Base-by-base conservation (phyloP, 1,140 invertebrate species). In the Ips typographus region DNA sequence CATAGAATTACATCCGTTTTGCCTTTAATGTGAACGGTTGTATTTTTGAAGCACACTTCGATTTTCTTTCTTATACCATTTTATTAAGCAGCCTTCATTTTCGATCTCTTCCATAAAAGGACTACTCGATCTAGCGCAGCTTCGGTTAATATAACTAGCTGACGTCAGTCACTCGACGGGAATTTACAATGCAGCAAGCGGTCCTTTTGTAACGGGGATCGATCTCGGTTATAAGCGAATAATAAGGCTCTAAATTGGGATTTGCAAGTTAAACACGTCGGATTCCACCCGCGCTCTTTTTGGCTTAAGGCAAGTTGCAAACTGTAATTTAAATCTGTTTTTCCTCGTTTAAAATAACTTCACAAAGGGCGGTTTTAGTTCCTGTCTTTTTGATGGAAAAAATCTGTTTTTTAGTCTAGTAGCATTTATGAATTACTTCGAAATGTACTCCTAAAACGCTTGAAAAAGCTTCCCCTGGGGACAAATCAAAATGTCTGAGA, bases 131-230 rank as follows among this genome's bases (percentile, higher is more conserved):
- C 1, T 6, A 49, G 44, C 22, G 22, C 22, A 22, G 22, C 22
- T 22, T 49, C 44, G 22, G 44, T 22, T 3, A 6, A 49, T 49
- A 49, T 8, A 49, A 49, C 44, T 49, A 22, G 22, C 44, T 49
- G 44, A 49, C 44, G 44, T 49, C 44, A 49, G 7, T 49, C 44
- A 22, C 6, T 49, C 44, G 7, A 6, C 22, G 44, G 44, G 22
- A 49, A 6, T 49, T 49, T 49, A 49, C 44, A 49, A 49, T 49
- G 44, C 44, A 49, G 6, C 44, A 49, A 8, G 44, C 44, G 44
- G 44, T 22, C 44, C 44, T 49, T 49, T 49, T 49, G 22, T 49
- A 49, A 1, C 2, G 3, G 44, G 44, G 1, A 49, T 49, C 44
- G 44, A 49, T 49, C 44, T 22, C 6, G 44, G 7, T 49, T 49